Base-by-base conservation (phyloP, 1,140 invertebrate genomes). In the Mya arenaria region DNA sequence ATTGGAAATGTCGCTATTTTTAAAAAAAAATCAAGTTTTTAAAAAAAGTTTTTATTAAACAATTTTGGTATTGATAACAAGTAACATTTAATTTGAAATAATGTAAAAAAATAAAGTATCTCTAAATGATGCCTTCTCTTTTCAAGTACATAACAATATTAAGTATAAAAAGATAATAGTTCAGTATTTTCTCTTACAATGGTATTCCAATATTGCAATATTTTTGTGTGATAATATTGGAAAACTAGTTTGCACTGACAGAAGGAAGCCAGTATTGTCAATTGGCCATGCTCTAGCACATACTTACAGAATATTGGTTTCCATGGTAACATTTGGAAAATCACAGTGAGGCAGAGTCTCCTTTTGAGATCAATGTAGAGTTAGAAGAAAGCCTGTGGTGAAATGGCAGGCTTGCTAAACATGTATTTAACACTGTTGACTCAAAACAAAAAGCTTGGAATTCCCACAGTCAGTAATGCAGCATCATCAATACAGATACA, bases 271-370 rank as follows among this genome's bases (percentile, higher is more conserved):
- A 23, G 25, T 32, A 37, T 44, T 68, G 63, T 80, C 77, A 80
- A 71, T 80, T 80, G 77, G 77, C 77, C 62, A 62, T 80, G 66
- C 65, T 71, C 77, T 80, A 55, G 55, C 77, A 80, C 52, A 80
- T 80, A 80, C 63, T 68, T 80, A 71, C 77, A 68, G 79, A 74
- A 82, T 82, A 82, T 82, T 82, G 79, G 79, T 82, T 82, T 63
- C 79, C 71, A 48, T 39, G 79, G 79, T 48, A 82, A 82, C 79
- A 36, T 30, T 65, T 74, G 55, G 79, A 71, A 82, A 82, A 82
- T 82, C 79, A 82, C 79, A 65, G 68, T 62, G 68, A 72, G 58
- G 79, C 68, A 63, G 68, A 63, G 58, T 63, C 63, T 60, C 56
- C 30, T 72, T 55, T 66, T 82, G 58, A 52, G 79, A 82, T 82